Evolutionary conservation across 2,797 vertebrate species (phyloP), one percentile per base, ranked within the genome.

Genomic region (Ctenosaura bakeri): DNA sequence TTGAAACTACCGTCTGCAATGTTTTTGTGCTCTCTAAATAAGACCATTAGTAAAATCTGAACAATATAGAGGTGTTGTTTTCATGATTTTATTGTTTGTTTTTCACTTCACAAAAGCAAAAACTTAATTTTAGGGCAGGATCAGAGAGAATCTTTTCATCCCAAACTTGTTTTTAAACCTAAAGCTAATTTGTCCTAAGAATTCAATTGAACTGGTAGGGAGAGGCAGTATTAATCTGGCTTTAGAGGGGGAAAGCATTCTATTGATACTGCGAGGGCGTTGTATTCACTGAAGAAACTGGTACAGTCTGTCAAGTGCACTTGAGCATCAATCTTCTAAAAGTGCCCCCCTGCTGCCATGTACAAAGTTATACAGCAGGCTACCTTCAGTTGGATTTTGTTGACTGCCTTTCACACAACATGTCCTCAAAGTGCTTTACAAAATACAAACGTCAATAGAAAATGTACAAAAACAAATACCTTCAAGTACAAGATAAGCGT

Each of bases 401-500:
- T 71, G 22, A 13, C 20, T 6, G 88, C 79, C 90, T 92, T 93
- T 94, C 91, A 88, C 38, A 20, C 80, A 84, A 90, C 66, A 0
- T 85, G 86, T 90, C 69, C 93, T 96, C 87, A 42, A 94, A 92
- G 89, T 88, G 88, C 87, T 94, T 93, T 89, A 89, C 90, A 76
- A 77, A 88, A 84, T 20, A 94, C 84, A 91, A 96, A 93, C 93
- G 95, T 92, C 92, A 94, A 76, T 32, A 91, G 92, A 86, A 95
- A 95, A 93, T 50, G 88, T 93, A 94, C 91, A 92, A 93, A 69
- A 96, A 92, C 91, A 95, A 94, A 81, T 90, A 82, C 1, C 92
- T 94, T 95, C 93, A 92, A 92, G 93, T 52, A 87, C 83, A 91
- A 54, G 80, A 93, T 46, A 87, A 69, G 86, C 86, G 26, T 95